Evolutionary conservation across 2,888 invertebrate species (phyloP), one percentile per base, ranked within the genome.

Genomic region (Hyposoter dolosus): DNA sequence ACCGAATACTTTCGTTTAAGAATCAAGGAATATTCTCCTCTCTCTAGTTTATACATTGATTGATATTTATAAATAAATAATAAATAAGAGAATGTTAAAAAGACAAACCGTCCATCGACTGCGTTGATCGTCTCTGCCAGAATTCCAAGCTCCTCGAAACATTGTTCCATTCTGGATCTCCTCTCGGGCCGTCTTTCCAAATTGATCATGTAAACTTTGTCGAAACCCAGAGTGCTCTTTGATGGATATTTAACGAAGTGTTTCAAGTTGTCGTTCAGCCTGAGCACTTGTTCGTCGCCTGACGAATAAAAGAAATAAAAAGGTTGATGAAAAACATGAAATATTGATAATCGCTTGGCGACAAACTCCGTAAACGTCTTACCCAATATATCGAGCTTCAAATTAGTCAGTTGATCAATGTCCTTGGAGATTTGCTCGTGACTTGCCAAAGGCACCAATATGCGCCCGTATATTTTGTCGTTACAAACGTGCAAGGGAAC

Each of bases 201-300:
- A 94, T 99, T 99, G 19, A 99, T 99, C 96, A 99, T 96, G 92
- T 96, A 99, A 75, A 99, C 96, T 92, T 97, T 95, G 93, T 97
- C 97, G 88, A 98, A 96, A 0, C 96, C 96, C 63, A 97, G 94
- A 82, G 96, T 97, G 89, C 96, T 96, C 76, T 95, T 95, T 17
- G 91, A 88, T 0, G 95, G 95, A 90, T 93, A 91, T 40, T 82
- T 87, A 3, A 94, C 91, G 83, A 93, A 95, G 81, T 90, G 87
- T 85, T 90, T 88, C 83, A 94, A 88, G 79, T 88, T 86, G 23
- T 90, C 89, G 65, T 91, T 93, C 32, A 95, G 84, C 1, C 91
- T 89, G 53, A 95, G 89, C 19, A 92, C 90, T 71, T 91, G 88
- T 81, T 93, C 90, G 75, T 93, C 91, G 72, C 92, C 94, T 94